Base-by-base conservation (phyloP, 2,888 invertebrate species). In the Dynastes hyllus region DNA sequence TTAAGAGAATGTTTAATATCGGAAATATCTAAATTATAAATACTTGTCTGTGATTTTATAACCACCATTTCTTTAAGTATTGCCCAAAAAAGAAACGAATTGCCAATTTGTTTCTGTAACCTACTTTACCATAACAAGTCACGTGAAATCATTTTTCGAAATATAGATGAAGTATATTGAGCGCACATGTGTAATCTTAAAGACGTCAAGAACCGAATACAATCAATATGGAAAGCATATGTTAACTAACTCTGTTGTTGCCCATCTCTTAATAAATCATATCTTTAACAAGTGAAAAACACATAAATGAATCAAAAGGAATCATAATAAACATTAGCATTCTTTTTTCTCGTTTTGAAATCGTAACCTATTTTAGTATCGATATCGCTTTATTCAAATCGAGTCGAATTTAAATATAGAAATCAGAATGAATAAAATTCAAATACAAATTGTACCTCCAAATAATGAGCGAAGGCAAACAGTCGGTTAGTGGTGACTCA, bases 381-480 rank as follows among this genome's bases (percentile, higher is more conserved):
- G 71, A 79, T 79, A 77, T 71, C 79, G 53, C 55, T 50, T 66
- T 77, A 77, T 77, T 79, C 79, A 79, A 79, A 79, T 77, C 70
- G 27, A 71, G 73, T 75, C 75, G 65, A 75, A 78, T 78, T 80
- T 73, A 58, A 32, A 58, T 71, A 55, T 55, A 71, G 16, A 37
- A 71, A 71, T 58, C 71, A n/a, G 37, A 53, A 70, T 70, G 70
- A 79, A 81, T 78, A 70, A 81, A 77, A 76, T 81, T 76, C 53
- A 65, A 76, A 70, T 79, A 69, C 76, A 79, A 79, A 78, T 76
- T 78, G 79, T 79, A 76, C 65, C 53, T 75, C 58, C 55, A 58
- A 71, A 71, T 71, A 71, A 71, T 71, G 53, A 71, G 55, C 71
- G 63, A 63, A 63, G 37, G 61, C 32, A 73, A 29, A 65, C 69